phyloP scores from a whole-genome alignment of 2,113 vertebrate genomes.

The Theristicus caerulescens region DNA sequence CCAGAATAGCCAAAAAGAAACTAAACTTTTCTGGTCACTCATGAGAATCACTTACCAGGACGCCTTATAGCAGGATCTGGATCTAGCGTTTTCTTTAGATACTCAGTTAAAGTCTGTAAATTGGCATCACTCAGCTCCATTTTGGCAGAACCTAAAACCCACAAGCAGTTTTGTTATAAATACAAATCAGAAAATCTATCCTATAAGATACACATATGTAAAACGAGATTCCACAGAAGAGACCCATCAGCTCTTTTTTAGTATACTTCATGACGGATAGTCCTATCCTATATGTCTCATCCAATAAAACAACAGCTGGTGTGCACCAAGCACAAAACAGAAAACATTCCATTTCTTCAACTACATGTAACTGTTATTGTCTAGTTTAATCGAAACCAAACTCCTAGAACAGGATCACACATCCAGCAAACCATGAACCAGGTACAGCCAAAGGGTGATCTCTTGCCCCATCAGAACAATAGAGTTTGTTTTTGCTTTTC shows the following conservation, averaged over 20 bases:
- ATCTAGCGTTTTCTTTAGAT: slow-evolving; percentile 93
- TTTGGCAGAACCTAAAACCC: slow-evolving; percentile 67
- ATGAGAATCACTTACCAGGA: slow-evolving; percentile 81
- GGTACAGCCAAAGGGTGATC: background rate
- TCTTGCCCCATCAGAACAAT: background rate
- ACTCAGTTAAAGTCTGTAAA: slow-evolving; percentile 94
- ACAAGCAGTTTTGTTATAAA: slow-evolving; percentile 3
- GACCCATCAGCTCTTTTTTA: background rate
- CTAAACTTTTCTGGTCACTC: background rate
- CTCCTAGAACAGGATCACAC: background rate
- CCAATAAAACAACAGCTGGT: background rate
- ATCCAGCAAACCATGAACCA: background rate
- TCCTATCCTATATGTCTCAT: background rate
- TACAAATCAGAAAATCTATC: background rate
- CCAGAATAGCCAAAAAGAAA: background rate
- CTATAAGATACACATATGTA: background rate
- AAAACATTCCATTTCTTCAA: background rate
- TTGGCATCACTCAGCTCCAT: slow-evolving; percentile 98
- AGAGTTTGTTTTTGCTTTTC: background rate
- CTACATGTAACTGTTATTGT: background rate
- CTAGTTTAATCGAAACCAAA: background rate
- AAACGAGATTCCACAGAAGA: background rate
- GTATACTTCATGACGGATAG: background rate
- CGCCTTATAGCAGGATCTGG: slow-evolving; percentile 93
- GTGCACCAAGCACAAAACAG: background rate